Evolutionary conservation across 2,113 vertebrate species (phyloP).

Genomic region (Parus major): DNA sequence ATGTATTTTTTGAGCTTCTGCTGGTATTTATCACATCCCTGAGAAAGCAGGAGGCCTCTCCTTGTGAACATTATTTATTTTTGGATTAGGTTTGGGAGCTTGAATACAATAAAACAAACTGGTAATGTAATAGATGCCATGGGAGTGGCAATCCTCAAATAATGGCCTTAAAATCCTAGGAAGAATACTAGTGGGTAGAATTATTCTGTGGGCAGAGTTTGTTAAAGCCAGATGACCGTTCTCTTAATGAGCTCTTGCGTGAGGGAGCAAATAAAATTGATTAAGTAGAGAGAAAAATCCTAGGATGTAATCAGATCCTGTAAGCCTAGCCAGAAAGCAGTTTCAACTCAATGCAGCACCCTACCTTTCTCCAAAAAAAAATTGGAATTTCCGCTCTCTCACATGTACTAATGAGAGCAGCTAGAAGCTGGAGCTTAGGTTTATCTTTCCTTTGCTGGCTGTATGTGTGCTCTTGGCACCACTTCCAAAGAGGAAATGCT

Average conservation of each 20-base stretch:
- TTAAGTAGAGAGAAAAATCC: not conserved
- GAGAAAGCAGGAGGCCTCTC: not conserved
- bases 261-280: not conserved
- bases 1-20: not conserved
- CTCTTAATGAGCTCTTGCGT: not conserved
- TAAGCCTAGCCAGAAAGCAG: not conserved
- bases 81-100: not conserved
- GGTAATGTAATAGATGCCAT: not conserved
- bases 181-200: not conserved
- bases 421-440: not conserved
- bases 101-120: not conserved
- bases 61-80: not conserved
- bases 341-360: not conserved
- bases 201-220: not conserved
- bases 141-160: not conserved
- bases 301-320: not conserved
- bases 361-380: not conserved
- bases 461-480: not conserved
- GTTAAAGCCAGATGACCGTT: not conserved
- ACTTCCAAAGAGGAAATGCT: not conserved
- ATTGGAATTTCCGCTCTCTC: not conserved
- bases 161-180: not conserved
- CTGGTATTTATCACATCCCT: constrained; percentile 23
- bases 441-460: not conserved
- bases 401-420: not conserved